These are phyloP conservation scores for Mizuhopecten yessoensis DNA, from an alignment of 1,140 invertebrate species.

Conservation along the genomic window DNA sequence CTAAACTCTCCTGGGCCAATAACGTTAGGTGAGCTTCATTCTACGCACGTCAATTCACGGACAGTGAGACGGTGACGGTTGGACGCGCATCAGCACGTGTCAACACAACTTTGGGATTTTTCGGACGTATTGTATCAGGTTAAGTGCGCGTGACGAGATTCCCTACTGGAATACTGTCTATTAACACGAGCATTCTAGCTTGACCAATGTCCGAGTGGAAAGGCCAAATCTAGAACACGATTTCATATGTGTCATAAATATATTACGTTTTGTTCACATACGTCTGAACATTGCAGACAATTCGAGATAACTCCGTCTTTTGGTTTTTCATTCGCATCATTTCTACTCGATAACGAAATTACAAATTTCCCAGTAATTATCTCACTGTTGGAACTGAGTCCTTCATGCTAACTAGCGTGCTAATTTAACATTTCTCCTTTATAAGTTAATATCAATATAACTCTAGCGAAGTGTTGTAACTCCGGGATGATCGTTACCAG, in stretches of 20 bases:
- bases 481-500: not conserved
- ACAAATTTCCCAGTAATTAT: no score
- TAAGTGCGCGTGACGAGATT: not conserved
- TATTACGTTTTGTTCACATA: no score
- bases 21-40: not conserved
- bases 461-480: not conserved
- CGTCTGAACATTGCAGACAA: no score
- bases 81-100: constrained; percentile 24
- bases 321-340: no score
- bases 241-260: not conserved
- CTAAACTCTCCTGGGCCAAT: not conserved
- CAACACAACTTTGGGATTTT: not conserved
- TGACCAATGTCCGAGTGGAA: no score
- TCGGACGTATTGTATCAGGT: not conserved
- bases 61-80: not conserved
- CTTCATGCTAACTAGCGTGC: not conserved
- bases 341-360: no score
- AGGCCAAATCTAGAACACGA: not conserved
- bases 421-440: not conserved
- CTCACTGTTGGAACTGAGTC: not conserved
- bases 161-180: not conserved
- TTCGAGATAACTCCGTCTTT: no score
- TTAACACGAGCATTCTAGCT: no score
- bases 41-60: not conserved
- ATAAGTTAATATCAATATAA: no score